Conservation (phyloP, 2,113 vertebrate species). For the Micromys minutus region DNA sequence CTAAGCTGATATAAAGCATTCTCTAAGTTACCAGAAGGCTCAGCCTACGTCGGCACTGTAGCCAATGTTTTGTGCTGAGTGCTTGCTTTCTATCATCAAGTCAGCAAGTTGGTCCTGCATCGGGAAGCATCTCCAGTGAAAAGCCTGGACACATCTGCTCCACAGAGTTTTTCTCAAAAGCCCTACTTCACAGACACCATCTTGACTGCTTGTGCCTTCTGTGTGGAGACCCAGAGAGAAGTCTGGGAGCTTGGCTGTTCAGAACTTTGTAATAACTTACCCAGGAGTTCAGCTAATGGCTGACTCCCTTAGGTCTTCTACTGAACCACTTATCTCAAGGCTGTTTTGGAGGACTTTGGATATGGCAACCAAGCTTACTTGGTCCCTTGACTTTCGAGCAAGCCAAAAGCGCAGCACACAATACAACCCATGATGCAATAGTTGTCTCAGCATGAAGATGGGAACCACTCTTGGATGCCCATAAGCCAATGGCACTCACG, state of each 20-base stretch:
- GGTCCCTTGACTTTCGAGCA: background rate
- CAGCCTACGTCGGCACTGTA: background rate
- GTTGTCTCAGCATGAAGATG: background rate
- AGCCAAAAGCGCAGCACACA: background rate
- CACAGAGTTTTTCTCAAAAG: background rate
- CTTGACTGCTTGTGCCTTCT: background rate
- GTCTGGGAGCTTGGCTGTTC: background rate
- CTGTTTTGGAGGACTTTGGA: background rate
- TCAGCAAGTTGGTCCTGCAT: background rate
- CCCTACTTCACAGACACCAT: background rate
- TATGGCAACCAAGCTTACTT: background rate
- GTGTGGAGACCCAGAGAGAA: background rate
- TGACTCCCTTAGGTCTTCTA: background rate
- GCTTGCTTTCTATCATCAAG: background rate
- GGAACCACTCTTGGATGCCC: background rate
- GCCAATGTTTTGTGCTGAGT: background rate
- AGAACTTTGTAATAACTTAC: background rate
- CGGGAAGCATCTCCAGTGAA: background rate
- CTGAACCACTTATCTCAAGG: background rate
- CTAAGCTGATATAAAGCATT: background rate
- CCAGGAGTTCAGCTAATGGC: background rate
- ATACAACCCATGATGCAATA: background rate
- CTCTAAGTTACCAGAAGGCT: background rate
- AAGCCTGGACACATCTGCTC: background rate
- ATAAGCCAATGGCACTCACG: conserved; percentile 81